Base-by-base conservation (phyloP, 2,888 invertebrate species). In the Sialis lutaria region DNA sequence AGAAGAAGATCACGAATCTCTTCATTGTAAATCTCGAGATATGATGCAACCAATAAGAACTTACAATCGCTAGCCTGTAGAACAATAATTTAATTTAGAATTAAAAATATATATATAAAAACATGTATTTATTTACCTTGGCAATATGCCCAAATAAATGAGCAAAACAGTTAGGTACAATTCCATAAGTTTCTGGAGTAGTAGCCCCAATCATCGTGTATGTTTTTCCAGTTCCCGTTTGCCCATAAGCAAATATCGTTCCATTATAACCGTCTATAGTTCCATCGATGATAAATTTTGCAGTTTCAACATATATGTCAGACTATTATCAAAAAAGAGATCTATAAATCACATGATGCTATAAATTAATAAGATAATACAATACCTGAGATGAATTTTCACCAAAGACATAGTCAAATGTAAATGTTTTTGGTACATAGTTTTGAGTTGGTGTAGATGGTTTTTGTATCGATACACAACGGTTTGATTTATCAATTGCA, bases 21-120 rank as follows among this genome's bases (percentile, higher is more conserved):
- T 66, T 98, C 98, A 64, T 98, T 98, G 67, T 98, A 98, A 52
- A 99, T 97, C 72, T 99, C 97, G 65, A 98, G 72, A 64, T 97
- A 98, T 0, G 97, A 95, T 5, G 96, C 96, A 55, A 96, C 81
- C 6, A 98, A 97, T 45, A 97, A 72, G 67, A 98, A 98, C 47
- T 61, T 61, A 53, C 64, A 63, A 47, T 61, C 64, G 9, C 34
- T 32, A n/a, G 41, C 13, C 87, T 88, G 59, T 6, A 57, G 52
- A 33, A 49, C 44, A 42, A 42, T 13, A 44, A 9, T 40, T 42
- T 31, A 37, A 31, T 6, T 7, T 33, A 6, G 6, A 42, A 12
- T 32, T 13, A 13, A 13, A 12, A 31, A 46, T 33, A 34, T 33
- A n/a, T 10, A 34, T 6, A n/a, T 13, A 22, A 45, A 1, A 7